Conservation (phyloP, 2,113 vertebrate genomes). For the Eublepharis macularius region DNA sequence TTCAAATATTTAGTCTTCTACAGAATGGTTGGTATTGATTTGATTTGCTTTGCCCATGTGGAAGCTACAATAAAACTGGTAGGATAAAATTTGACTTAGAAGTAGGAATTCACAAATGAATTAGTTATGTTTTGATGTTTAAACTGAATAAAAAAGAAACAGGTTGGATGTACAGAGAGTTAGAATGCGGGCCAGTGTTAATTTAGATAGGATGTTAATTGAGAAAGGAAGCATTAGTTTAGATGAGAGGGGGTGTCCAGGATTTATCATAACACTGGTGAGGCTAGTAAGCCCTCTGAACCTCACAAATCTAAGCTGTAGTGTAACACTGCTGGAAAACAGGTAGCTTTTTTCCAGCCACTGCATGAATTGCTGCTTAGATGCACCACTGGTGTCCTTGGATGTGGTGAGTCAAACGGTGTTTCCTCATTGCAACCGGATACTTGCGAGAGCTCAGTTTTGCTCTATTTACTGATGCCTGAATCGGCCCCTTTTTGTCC, state of each 20-base stretch:
- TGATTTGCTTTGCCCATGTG: slow-evolving; percentile 18
- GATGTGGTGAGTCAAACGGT: neutral
- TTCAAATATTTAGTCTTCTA: slow-evolving; percentile 15
- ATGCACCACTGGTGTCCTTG: neutral
- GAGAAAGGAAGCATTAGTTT: neutral
- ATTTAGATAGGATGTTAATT: neutral
- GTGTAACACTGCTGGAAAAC: neutral
- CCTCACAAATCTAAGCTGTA: neutral
- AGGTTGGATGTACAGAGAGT: neutral
- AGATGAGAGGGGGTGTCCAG: neutral
- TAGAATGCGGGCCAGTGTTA: neutral
- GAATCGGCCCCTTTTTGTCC: neutral
- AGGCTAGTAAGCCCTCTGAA: neutral
- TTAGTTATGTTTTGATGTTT: neutral
- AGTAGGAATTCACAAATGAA: neutral
- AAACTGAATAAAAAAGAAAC: neutral
- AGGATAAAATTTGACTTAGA: neutral
- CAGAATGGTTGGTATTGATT: slow-evolving; percentile 11
- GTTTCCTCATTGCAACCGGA: neutral
- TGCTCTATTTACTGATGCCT: neutral
- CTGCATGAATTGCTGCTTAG: neutral
- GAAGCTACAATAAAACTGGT: slow-evolving; percentile 1
- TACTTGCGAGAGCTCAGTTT: neutral
- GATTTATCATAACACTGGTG: neutral
- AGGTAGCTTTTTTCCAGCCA: neutral